Evolutionary conservation across 2,888 invertebrate genomes (phyloP).

Genomic region (Pyralis farinalis): DNA sequence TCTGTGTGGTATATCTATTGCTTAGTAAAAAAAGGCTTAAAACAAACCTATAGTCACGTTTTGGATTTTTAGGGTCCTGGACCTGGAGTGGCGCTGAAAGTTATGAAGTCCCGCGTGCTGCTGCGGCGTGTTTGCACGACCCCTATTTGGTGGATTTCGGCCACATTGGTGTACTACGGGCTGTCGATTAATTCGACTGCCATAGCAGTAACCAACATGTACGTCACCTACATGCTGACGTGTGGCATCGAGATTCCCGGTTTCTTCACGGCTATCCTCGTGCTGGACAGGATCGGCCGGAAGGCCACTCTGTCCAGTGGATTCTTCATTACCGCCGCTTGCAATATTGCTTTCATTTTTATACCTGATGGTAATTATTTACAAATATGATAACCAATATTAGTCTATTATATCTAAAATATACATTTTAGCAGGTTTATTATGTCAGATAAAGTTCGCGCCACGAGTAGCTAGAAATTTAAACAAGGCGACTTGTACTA

Average conservation of each 20-base stretch:
- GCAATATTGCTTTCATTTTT: slow-evolving; percentile 10
- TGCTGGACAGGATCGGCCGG: slow-evolving; percentile 11
- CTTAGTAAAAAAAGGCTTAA: no score
- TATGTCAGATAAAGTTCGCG: no score
- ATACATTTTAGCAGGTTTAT: no score
- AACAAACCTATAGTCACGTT: neutral
- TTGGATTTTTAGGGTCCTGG: slow-evolving; percentile 12
- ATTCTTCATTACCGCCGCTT: slow-evolving; percentile 4
- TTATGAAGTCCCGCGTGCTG: neutral
- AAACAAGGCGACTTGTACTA: no score
- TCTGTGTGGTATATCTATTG: neutral
- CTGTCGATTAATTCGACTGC: slow-evolving; percentile 86
- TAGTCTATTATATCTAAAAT: neutral
- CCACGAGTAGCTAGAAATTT: no score
- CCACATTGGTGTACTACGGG: slow-evolving; percentile 87
- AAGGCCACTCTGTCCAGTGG: slow-evolving; percentile 3
- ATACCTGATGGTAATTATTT: slow-evolving; percentile 8
- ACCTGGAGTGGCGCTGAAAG: neutral
- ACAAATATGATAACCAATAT: no score
- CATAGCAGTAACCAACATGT: slow-evolving; percentile 82
- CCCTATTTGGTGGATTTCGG: slow-evolving; percentile 86
- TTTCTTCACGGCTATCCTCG: slow-evolving; percentile 60
- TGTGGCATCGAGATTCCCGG: slow-evolving; percentile 84
- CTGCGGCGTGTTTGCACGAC: slow-evolving; percentile 73
- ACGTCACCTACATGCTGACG: slow-evolving; percentile 83